Evolutionary conservation across 1,140 invertebrate species (phyloP).

Genomic region (Pseudomyrmex concolor): DNA sequence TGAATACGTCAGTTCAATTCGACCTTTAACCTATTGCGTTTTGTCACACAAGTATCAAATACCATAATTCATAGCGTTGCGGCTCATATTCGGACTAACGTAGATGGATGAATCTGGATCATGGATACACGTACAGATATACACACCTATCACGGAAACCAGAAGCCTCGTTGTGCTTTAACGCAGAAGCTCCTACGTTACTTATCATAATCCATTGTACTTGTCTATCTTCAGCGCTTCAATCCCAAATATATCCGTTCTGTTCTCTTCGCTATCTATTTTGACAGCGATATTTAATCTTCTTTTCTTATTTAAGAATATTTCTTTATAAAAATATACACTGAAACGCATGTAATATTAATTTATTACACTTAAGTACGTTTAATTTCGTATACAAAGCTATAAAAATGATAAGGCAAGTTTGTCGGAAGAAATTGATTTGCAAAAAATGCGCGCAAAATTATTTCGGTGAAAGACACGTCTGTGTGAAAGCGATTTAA

Average conservation of each 20-base stretch:
- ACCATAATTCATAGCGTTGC: constrained; percentile 50
- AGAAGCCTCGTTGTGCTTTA: constrained; percentile 8
- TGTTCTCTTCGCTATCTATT: neutral
- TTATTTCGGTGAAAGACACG: no score
- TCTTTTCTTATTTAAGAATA: neutral
- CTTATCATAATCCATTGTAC: constrained; percentile 23
- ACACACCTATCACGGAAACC: neutral
- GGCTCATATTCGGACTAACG: constrained; percentile 24
- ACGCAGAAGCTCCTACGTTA: neutral
- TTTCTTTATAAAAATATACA: no score
- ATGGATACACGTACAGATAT: neutral
- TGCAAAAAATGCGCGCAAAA: no score
- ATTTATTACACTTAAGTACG: neutral
- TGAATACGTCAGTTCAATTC: constrained; percentile 36
- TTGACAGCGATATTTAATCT: neutral
- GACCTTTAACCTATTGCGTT: constrained; percentile 20
- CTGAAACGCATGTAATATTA: no score
- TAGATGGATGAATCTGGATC: constrained; percentile 38
- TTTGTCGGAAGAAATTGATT: neutral
- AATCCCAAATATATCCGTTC: constrained; percentile 20
- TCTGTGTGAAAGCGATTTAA: no score
- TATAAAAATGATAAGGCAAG: neutral
- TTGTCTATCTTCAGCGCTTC: neutral
- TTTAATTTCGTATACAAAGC: neutral
- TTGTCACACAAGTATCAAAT: constrained; percentile 30